phyloP scores from a whole-genome alignment of 2,888 invertebrate species.

The Torymus tubicola region DNA sequence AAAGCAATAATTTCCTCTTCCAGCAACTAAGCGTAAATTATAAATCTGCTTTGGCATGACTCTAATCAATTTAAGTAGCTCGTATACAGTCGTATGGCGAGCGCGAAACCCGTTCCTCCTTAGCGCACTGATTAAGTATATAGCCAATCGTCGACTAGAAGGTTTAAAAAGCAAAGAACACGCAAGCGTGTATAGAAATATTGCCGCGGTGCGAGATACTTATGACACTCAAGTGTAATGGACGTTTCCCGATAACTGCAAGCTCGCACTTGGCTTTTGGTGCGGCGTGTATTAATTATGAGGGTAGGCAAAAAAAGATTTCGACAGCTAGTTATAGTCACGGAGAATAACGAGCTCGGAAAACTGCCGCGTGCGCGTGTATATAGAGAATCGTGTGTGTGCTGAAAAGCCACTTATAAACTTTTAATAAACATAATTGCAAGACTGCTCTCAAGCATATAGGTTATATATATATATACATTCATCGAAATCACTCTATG shows the following conservation, averaged over 20 bases:
- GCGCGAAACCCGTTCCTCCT: slow-evolving; percentile 46
- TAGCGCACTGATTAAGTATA: slow-evolving; percentile 39
- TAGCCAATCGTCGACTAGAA: neutral
- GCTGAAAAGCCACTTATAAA: slow-evolving; percentile 19
- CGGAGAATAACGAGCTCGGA: neutral
- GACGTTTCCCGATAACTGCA: slow-evolving; percentile 34
- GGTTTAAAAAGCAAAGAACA: neutral
- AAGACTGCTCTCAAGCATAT: slow-evolving; percentile 53
- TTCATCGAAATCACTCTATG: neutral
- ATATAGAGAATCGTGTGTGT: slow-evolving; percentile 12
- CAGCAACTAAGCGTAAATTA: slow-evolving; percentile 2
- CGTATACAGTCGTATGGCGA: neutral
- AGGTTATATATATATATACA: too few relatives aligned
- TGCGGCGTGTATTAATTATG: slow-evolving; percentile 49
- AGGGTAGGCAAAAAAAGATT: slow-evolving; percentile 10
- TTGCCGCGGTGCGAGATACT: slow-evolving; percentile 21
- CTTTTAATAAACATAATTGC: slow-evolving; percentile 55
- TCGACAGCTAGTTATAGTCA: slow-evolving; percentile 8
- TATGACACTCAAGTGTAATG: slow-evolving; percentile 55
- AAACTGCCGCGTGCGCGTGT: slow-evolving; percentile 17
- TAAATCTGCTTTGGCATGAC: slow-evolving; percentile 37
- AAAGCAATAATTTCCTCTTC: slow-evolving; percentile 27
- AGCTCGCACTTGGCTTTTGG: slow-evolving; percentile 32
- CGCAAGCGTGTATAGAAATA: slow-evolving; percentile 8
- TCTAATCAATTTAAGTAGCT: slow-evolving; percentile 38